phyloP scores from a whole-genome alignment of 2,888 invertebrate genomes.

The Gastrophysa polygoni region DNA sequence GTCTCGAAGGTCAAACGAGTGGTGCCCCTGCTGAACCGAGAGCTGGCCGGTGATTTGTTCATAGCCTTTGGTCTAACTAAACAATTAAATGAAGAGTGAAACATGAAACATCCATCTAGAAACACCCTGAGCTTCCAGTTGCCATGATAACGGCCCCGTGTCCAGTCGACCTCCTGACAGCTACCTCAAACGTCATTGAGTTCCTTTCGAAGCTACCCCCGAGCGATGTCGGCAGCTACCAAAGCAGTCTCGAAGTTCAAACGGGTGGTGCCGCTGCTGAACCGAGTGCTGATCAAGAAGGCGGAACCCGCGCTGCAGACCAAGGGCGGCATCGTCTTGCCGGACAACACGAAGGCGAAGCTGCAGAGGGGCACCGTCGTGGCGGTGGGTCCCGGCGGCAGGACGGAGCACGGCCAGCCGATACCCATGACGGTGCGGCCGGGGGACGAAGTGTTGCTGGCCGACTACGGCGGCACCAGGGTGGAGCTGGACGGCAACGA shows the following conservation, averaged over 20 bases:
- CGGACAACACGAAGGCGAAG: constrained; percentile 38
- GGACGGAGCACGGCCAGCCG: constrained; percentile 72
- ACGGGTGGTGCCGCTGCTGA: constrained; percentile 43
- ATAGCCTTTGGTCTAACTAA: no score
- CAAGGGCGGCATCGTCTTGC: constrained; percentile 47
- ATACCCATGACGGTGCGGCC: constrained; percentile 79
- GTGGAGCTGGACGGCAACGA: constrained; percentile 83
- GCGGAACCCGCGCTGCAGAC: constrained; percentile 39
- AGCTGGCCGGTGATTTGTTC: no score
- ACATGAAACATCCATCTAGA: no score
- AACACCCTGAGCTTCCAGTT: no score
- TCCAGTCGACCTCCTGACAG: no score
- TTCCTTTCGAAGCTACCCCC: no score
- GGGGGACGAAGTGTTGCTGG: constrained; percentile 91
- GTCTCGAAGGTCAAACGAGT: constrained; percentile 37
- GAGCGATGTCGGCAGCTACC: constrained; percentile 19
- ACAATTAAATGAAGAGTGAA: no score
- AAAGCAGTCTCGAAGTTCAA: constrained; percentile 34
- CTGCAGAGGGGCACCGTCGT: constrained; percentile 42
- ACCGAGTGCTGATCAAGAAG: constrained; percentile 45
- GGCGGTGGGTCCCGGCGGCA: constrained; percentile 47
- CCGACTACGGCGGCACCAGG: constrained; percentile 97
- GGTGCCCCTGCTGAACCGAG: constrained; percentile 44
- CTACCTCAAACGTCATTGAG: no score
- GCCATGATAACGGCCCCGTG: no score